phyloP scores from a whole-genome alignment of 1,140 invertebrate species.

The Zaprionus vittiger region DNA sequence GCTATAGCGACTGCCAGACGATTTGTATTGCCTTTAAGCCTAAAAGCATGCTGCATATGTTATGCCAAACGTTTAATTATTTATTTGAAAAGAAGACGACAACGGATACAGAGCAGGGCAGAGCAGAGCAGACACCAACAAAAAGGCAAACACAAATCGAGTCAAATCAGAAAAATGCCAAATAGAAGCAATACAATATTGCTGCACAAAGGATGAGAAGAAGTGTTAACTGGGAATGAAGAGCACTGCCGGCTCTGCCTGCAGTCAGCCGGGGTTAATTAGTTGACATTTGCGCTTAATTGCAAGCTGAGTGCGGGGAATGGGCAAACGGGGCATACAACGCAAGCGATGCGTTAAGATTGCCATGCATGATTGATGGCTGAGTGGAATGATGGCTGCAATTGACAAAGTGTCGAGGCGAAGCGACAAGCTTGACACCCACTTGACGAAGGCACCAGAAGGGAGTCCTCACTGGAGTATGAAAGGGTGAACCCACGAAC shows the following conservation, averaged over 20 bases:
- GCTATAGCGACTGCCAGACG: slow-evolving; percentile 40
- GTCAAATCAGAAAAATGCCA: slow-evolving; percentile 36
- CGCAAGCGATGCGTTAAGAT: slow-evolving; percentile 59
- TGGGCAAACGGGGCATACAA: slow-evolving; percentile 37
- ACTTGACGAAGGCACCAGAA: slow-evolving; percentile 29
- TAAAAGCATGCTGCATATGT: slow-evolving; percentile 82
- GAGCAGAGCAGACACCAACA: not conserved
- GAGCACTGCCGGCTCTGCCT: not conserved
- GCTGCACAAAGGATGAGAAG: slow-evolving; percentile 14
- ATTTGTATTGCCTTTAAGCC: slow-evolving; percentile 67
- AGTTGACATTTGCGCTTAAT: slow-evolving; percentile 84
- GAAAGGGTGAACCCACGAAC: not conserved
- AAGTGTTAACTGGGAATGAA: not conserved
- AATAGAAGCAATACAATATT: slow-evolving; percentile 25
- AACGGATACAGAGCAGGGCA: slow-evolving; percentile 2
- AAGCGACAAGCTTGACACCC: slow-evolving; percentile 74
- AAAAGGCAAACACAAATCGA: slow-evolving; percentile 35
- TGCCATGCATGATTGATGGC: slow-evolving; percentile 70
- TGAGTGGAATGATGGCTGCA: slow-evolving; percentile 34
- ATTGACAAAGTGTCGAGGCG: slow-evolving; percentile 53
- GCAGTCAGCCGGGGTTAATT: slow-evolving; percentile 68
- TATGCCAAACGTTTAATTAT: slow-evolving; percentile 83
- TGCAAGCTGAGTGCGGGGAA: slow-evolving; percentile 48
- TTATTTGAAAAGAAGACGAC: slow-evolving; percentile 75
- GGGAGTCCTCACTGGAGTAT: not conserved